phyloP scores from a whole-genome alignment of 2,888 invertebrate genomes.

The Phasia obesa region DNA sequence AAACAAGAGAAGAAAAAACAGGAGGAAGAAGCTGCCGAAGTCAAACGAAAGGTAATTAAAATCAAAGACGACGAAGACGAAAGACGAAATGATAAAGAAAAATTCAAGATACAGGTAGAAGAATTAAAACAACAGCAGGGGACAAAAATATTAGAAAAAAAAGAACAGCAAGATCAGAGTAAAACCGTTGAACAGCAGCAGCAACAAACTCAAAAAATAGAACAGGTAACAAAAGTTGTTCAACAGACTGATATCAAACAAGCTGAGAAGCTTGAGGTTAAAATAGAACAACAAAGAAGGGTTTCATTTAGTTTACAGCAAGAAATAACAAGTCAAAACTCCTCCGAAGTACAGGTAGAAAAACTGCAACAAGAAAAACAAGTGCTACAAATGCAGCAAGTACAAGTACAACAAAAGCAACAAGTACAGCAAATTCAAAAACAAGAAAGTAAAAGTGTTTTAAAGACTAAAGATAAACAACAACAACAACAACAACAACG shows the following conservation, averaged over 20 bases:
- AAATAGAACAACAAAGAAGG: conserved; percentile 56
- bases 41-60: conserved; percentile 82
- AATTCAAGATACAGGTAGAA: conserved; percentile 39
- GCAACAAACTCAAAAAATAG: conserved; percentile 6
- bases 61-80: conserved; percentile 78
- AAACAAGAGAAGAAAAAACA: conserved; percentile 84
- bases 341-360: not conserved
- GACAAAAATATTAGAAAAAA: conserved; percentile 24
- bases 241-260: conserved; percentile 36
- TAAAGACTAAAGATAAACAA: conserved; percentile 19
- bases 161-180: conserved; percentile 43
- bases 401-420: conserved; percentile 30
- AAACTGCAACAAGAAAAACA: conserved; percentile 11
- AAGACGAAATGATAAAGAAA: conserved; percentile 73
- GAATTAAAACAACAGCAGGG: conserved; percentile 36
- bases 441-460: conserved; percentile 11
- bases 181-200: not conserved
- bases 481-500: conserved; percentile 27
- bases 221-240: conserved; percentile 12
- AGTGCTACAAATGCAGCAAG: not conserved
- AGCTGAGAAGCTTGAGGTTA: conserved; percentile 41
- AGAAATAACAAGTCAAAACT: conserved; percentile 4
- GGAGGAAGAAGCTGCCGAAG: conserved; percentile 82
- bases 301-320: conserved; percentile 66
- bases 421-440: conserved; percentile 8